These are phyloP conservation scores for Troides helena DNA, from an alignment of 2,888 invertebrate genomes.

Conservation along the genomic window DNA sequence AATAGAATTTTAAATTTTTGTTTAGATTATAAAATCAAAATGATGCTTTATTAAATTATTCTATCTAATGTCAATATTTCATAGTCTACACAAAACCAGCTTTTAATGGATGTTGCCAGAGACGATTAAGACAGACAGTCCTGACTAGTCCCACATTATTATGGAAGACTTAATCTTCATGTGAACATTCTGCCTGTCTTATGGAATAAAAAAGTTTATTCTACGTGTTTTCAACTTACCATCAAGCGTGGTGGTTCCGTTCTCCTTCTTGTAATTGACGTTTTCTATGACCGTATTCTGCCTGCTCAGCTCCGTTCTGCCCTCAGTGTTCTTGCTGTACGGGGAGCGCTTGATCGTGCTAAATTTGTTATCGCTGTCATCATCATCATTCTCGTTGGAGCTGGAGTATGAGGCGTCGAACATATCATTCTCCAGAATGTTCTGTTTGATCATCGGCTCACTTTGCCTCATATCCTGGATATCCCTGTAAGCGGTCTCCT, in stretches of 20 bases:
- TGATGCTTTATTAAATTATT: too few species aligned
- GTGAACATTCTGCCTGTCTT: too few species aligned
- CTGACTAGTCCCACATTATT: too few species aligned
- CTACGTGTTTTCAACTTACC: conserved; percentile 43
- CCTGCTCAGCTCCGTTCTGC: conserved; percentile 58
- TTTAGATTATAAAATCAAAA: too few species aligned
- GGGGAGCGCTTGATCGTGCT: conserved; percentile 87
- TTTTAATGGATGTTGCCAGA: too few species aligned
- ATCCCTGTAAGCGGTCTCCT: conserved; percentile 52
- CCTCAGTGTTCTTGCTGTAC: conserved; percentile 74
- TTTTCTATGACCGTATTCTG: conserved; percentile 78
- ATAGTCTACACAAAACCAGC: too few species aligned
- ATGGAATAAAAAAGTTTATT: too few species aligned
- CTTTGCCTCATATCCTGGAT: conserved; percentile 59
- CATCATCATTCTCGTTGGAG: conserved; percentile 79
- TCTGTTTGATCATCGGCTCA: conserved; percentile 77
- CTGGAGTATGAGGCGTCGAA: conserved; percentile 75
- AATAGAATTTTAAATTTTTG: conserved; percentile 9
- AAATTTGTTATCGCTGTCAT: conserved; percentile 85
- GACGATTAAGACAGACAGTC: too few species aligned
- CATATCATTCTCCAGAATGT: conserved; percentile 76
- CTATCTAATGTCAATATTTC: too few species aligned
- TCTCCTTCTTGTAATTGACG: conserved; percentile 71
- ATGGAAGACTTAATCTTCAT: too few species aligned
- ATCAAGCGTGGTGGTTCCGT: conserved; percentile 67